Evolutionary conservation across 2,113 vertebrate genomes (phyloP), one percentile per base, ranked within the genome.

Genomic region (Limnothrissa miodon): DNA sequence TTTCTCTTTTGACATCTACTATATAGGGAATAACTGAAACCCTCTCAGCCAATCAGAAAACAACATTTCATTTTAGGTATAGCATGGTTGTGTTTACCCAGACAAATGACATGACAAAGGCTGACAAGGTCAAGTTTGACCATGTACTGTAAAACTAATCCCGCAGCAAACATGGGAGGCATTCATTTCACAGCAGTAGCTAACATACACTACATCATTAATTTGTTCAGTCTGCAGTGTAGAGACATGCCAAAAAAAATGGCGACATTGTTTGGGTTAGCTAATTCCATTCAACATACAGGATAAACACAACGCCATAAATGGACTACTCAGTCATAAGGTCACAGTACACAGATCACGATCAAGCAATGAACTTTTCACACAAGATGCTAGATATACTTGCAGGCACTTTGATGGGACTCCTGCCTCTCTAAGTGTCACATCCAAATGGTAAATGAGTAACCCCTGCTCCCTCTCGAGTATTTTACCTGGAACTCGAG

Each of bases 401-500:
- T 0, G 66, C 29, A 33, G 59, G 29, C 59, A 33, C 66, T 36
- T 74, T 74, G 66, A 74, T 39, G 66, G 66, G 19, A 74, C 29
- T 74, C 29, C 17, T 74, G 11, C 29, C 66, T 33, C 10, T 4
- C 66, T 74, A 74, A 36, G 10, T 74, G 66, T 74, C 66, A 36
- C 29, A 33, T 33, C 25, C 1, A 15, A 33, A 74, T 74, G 33
- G 66, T 74, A 39, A 74, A 74, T 74, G 66, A 74, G 33, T 2
- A 33, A 33, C 66, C 66, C 29, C 36, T 39, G 19, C 44, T 78
- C 81, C 78, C 42, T 53, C 39, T 80, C 36, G 36, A 39, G 66
- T 4, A 13, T 33, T 80, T 84, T 79, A 99, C 98, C 98, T 99
- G 98, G 90, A 99, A 99, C 84, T 99, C 98, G 90, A 99, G 92